Base-by-base conservation (phyloP, 92 coral and sea anemone genomes). In the Bergia puertoricense region DNA sequence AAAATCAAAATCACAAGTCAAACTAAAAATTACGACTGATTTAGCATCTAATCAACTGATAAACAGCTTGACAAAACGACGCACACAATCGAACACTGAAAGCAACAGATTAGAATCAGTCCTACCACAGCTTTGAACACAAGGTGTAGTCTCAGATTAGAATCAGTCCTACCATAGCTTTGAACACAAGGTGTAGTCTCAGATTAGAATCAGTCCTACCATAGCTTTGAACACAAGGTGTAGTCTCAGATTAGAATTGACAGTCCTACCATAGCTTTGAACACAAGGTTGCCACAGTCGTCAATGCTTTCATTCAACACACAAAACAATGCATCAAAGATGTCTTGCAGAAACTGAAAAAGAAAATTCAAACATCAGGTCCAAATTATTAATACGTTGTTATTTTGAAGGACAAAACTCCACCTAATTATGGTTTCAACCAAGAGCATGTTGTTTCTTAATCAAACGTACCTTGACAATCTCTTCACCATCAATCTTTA, bases 291-390 rank as follows among this genome's bases (percentile, higher is more conserved):
- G 51, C 96, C 99, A 86, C 89, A 97, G 48, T 92, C 92, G 59
- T 97, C 98, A 23, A 89, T 85, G 48, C 95, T 90, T 82, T 97
- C 99, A 76, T 94, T 94, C 81, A 95, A 89, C 91, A 97, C 96
- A 69, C 93, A 92, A 69, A 97, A 97, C 88, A 97, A 81, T 8
- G 99, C 99, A 88, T 97, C 99, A 82, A 97, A 94, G 73, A 96
- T 97, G 90, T 97, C 99, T 90, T 97, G 99, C 76, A 97, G 98
- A 80, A 97, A 97, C 99, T 97, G 93, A 42, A 86, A 81, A 79
- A 83, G 44, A 54, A 87, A 7, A 57, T 73, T 75, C 37, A 50
- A 66, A 82, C 54, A 62, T 42, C 22, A 62, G 20, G 20, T 18
- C 11, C 10, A 3, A 10, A 10, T 15, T 54, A 10, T 51, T 51